Evolutionary conservation across 2,113 vertebrate species (phyloP), one percentile per base, ranked within the genome.

Genomic region (Chaetops frenatus): DNA sequence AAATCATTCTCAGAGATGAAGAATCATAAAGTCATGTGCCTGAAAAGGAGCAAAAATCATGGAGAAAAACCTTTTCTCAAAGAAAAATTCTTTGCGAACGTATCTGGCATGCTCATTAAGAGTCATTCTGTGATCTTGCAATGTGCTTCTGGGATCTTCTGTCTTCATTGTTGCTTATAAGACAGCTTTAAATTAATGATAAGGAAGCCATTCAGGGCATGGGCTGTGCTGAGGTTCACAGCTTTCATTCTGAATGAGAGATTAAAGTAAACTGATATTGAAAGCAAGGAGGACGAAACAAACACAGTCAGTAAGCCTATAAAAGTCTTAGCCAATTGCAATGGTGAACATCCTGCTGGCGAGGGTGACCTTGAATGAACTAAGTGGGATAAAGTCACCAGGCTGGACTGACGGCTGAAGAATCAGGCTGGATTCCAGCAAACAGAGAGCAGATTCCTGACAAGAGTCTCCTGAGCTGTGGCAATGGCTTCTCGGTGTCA

Each of bases 311-410:
- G 67, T 97, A 97, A 98, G 96, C 97, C 97, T 97, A 85, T 95
- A 94, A 96, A 94, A 94, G 97, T 86, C 86, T 96, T 96, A 92
- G 73, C 92, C 90, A 97, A 95, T 96, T 94, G 94, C 83, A 64
- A 93, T 94, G 91, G 95, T 25, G 95, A 97, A 72, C 91, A 97
- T 96, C 94, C 84, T 86, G 95, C 85, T 81, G 84, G 69, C 25
- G 6, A 88, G 92, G 85, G 80, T 94, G 97, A 98, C 98, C 98
- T 98, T 97, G 97, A 86, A 92, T 97, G 96, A 98, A 97, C 96
- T 96, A 97, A 97, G 97, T 92, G 95, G 94, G 98, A 97, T 98
- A 98, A 96, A 98, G 95, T 97, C 80, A 88, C 93, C 89, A 96
- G 93, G 95, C 92, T 86, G 94, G 92, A 97, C 93, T 96, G 96